These are phyloP conservation scores for Athetis lepigone DNA, from an alignment of 2,888 invertebrate genomes.

Conservation along the genomic window DNA sequence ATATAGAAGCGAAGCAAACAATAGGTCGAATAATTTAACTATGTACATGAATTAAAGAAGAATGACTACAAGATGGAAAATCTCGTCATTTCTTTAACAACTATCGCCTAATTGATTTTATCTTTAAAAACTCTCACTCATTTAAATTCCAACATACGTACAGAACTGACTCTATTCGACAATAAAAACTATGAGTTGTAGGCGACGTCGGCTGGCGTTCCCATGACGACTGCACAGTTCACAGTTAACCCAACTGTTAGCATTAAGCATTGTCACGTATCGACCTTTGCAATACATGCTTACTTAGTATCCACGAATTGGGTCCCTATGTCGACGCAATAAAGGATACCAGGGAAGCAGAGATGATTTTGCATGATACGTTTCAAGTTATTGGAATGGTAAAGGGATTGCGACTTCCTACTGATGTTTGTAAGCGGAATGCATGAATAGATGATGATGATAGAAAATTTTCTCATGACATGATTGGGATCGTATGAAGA, in stretches of 20 bases:
- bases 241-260: conserved; percentile 78
- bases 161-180: conserved; percentile 51
- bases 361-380: conserved; percentile 57
- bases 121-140: conserved; percentile 61
- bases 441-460: conserved; percentile 55
- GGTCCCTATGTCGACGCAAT: conserved; percentile 60
- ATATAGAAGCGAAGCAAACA: conserved; percentile 14
- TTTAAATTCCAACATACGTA: conserved; percentile 60
- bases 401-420: conserved; percentile 64
- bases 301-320: conserved; percentile 61
- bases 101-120: conserved; percentile 43
- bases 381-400: conserved; percentile 61
- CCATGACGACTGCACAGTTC: conserved; percentile 81
- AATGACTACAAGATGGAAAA: conserved; percentile 19
- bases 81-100: conserved; percentile 3
- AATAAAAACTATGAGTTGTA: conserved; percentile 67
- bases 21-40: background rate
- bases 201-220: conserved; percentile 73
- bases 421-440: conserved; percentile 59
- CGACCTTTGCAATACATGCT: conserved; percentile 59
- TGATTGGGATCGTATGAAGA: conserved; percentile 44
- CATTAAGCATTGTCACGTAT: conserved; percentile 71
- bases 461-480: conserved; percentile 49
- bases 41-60: conserved; percentile 4
- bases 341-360: conserved; percentile 54